Evolutionary conservation across 1,140 invertebrate genomes (phyloP).

Genomic region (Episyrphus balteatus): DNA sequence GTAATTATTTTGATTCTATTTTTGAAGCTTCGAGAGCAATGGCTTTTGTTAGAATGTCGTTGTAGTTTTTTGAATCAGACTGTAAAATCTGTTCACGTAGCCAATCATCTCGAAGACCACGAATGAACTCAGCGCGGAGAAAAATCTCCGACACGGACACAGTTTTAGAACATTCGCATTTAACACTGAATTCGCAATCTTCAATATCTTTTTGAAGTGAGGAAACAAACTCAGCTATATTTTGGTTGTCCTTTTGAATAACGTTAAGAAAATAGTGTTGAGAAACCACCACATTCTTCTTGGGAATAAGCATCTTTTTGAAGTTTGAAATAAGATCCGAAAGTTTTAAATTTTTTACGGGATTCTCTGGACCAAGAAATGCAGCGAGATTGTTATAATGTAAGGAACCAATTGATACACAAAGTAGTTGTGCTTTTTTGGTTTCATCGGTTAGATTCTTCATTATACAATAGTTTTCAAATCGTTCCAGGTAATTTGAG

Average conservation of each 20-base stretch:
- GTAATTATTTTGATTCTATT: not conserved
- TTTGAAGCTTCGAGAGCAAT: not conserved
- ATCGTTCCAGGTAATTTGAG: too few relatives aligned
- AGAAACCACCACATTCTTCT: not conserved
- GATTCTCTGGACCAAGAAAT: not conserved
- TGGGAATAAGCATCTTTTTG: not conserved
- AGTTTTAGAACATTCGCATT: conserved; percentile 1
- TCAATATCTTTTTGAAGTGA: not conserved
- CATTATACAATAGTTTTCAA: too few relatives aligned
- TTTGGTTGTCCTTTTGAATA: conserved; percentile 1
- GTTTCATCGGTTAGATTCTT: too few relatives aligned
- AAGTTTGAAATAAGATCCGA: not conserved
- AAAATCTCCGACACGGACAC: too few relatives aligned
- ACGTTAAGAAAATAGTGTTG: conserved; percentile 1
- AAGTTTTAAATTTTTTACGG: not conserved
- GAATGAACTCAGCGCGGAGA: too few relatives aligned
- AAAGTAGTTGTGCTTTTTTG: not conserved
- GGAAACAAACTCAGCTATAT: not conserved
- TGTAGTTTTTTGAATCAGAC: too few relatives aligned
- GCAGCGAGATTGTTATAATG: not conserved
- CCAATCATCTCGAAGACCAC: not conserved
- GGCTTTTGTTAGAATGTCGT: too few relatives aligned
- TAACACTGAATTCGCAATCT: too few relatives aligned
- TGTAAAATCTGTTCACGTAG: conserved; percentile 1
- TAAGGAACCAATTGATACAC: not conserved